These are phyloP conservation scores for Odontophorus gujanensis DNA, from an alignment of 2,113 vertebrate species.

Conservation along the genomic window DNA sequence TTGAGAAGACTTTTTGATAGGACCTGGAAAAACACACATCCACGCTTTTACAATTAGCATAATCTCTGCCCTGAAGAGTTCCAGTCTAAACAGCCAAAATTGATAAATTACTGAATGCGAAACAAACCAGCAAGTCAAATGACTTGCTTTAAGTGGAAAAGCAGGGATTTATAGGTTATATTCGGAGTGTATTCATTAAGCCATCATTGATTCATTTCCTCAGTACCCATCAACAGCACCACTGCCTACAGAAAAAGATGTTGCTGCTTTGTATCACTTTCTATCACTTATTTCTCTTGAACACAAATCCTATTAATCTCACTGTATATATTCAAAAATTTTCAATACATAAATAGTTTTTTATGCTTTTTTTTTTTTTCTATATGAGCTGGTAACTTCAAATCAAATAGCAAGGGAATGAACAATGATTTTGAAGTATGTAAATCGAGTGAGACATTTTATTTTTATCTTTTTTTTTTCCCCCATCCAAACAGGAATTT, in stretches of 20 bases:
- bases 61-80: neutral
- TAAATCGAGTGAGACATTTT: neutral
- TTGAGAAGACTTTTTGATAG: neutral
- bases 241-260: neutral
- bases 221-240: neutral
- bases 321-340: neutral
- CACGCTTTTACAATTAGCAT: neutral
- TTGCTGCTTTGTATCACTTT: neutral
- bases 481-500: rapidly evolving
- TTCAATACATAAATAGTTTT: neutral
- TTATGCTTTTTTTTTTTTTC: neutral
- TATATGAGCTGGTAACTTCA: neutral
- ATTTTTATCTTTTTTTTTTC: neutral
- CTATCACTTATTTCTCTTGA: neutral
- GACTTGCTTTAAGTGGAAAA: neutral
- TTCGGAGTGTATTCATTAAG: neutral
- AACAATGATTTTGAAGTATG: neutral
- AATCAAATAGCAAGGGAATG: neutral
- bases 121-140: neutral
- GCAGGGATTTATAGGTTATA: neutral
- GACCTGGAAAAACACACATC: neutral
- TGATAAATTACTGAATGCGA: neutral
- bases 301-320: neutral
- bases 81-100: neutral
- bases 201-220: neutral